These are phyloP conservation scores for Drosophila limbata DNA, from an alignment of 2,888 invertebrate species.

Conservation along the genomic window DNA sequence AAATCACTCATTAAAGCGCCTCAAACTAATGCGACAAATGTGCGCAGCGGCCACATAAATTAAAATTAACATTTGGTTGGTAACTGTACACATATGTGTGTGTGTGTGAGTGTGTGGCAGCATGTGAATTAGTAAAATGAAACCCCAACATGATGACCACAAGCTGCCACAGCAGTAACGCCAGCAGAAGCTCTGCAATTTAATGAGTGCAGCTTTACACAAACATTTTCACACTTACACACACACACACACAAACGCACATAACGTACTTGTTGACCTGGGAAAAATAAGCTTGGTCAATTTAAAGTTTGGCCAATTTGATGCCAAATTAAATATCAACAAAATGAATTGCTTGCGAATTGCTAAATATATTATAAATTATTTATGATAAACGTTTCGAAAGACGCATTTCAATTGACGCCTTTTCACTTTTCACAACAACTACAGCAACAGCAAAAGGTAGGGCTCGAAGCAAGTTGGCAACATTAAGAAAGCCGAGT, in stretches of 20 bases:
- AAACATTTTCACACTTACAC: conserved; percentile 6
- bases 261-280: conserved; percentile 3
- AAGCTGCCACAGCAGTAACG: conserved; percentile 71
- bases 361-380: conserved; percentile 64
- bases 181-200: conserved; percentile 64
- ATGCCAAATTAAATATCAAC: conserved; percentile 54
- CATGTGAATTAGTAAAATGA: conserved; percentile 79
- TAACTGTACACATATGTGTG: conserved; percentile 14
- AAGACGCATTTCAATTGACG: conserved; percentile 63
- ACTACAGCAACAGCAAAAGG: conserved; percentile 21
- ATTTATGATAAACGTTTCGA: conserved; percentile 75
- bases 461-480: conserved; percentile 14
- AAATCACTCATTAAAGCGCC: conserved; percentile 79
- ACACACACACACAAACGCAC: conserved; percentile 6
- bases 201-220: conserved; percentile 60
- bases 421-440: conserved; percentile 9
- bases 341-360: conserved; percentile 47
- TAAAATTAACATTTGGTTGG: conserved; percentile 75
- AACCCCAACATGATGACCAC: conserved; percentile 72
- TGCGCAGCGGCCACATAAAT: conserved; percentile 74
- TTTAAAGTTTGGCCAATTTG: conserved; percentile 44
- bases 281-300: conserved; percentile 6
- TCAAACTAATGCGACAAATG: conserved; percentile 77
- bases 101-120: conserved; percentile 32
- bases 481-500: conserved; percentile 25